A percentile compares a stretch with the other conserved stretches of the same genome.
Evolutionary conservation across 2,113 vertebrate genomes (phyloP).

Genomic region (Delphinapterus leucas): DNA sequence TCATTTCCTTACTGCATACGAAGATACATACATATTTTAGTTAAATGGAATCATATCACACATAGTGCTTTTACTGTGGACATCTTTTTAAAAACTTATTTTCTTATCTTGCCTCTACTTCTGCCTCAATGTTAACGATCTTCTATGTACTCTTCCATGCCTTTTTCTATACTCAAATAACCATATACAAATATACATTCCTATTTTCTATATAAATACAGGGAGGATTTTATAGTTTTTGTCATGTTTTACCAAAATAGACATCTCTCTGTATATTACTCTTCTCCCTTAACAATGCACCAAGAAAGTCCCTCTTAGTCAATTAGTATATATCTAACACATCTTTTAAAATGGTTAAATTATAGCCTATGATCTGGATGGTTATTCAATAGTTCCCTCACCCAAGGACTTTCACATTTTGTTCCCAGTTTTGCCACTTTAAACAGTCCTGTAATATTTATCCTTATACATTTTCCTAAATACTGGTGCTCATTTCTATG

Average conservation of each 20-base stretch:
- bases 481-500: not conserved
- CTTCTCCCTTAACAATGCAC: not conserved
- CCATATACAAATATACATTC: not conserved
- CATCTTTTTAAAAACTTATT: not conserved
- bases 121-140: not conserved
- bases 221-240: not conserved
- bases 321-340: not conserved
- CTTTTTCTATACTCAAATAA: conserved; percentile 2
- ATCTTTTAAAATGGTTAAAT: not conserved
- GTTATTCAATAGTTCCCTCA: not conserved
- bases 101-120: not conserved
- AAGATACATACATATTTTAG: not conserved
- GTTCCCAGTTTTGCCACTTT: not conserved
- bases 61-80: not conserved
- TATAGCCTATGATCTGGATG: not conserved
- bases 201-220: conserved; percentile 20
- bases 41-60: not conserved
- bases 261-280: not conserved
- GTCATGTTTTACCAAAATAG: not conserved
- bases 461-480: not conserved
- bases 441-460: not conserved
- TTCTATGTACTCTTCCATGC: not conserved
- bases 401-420: not conserved
- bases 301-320: conserved; percentile 8
- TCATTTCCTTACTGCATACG: conserved; percentile 13